Evolutionary conservation across 2,113 vertebrate genomes (phyloP).

Genomic region (Lynx canadensis): DNA sequence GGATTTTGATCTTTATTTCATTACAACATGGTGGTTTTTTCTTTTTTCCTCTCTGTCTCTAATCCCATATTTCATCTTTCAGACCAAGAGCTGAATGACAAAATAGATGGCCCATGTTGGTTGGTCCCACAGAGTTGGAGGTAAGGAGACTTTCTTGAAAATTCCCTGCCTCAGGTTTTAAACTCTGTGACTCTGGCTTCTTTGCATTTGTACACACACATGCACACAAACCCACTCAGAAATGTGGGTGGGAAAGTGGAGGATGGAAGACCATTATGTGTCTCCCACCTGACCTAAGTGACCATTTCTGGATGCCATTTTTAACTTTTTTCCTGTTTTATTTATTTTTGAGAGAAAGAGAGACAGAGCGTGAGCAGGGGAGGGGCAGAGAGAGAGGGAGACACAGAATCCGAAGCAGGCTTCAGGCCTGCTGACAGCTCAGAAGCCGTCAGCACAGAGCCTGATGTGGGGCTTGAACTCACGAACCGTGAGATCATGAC

Average conservation of each 20-base stretch:
- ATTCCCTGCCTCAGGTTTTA: constrained; percentile 20
- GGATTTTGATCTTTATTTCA: constrained; percentile 58
- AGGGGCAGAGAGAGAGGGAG: too few relatives aligned
- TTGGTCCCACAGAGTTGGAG: constrained; percentile 67
- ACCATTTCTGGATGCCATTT: background rate
- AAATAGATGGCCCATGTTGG: constrained; percentile 44
- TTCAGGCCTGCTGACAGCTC: too few relatives aligned
- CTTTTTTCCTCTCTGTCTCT: background rate
- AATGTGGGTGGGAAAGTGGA: background rate
- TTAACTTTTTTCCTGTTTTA: too few relatives aligned
- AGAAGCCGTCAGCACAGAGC: too few relatives aligned
- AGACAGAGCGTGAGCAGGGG: too few relatives aligned
- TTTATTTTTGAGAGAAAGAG: too few relatives aligned
- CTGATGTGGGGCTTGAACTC: too few relatives aligned
- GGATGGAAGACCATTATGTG: background rate
- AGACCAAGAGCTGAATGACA: constrained; percentile 69
- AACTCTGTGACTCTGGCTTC: background rate
- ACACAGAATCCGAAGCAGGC: too few relatives aligned
- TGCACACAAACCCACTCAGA: background rate
- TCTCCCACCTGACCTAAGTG: background rate
- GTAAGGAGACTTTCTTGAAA: constrained; percentile 48
- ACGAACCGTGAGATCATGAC: too few relatives aligned
- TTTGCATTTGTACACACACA: background rate
- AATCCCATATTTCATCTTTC: constrained; percentile 60
- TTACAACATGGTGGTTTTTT: background rate